Conservation (phyloP, 2,888 invertebrate species). For the Orthosia gracilis region DNA sequence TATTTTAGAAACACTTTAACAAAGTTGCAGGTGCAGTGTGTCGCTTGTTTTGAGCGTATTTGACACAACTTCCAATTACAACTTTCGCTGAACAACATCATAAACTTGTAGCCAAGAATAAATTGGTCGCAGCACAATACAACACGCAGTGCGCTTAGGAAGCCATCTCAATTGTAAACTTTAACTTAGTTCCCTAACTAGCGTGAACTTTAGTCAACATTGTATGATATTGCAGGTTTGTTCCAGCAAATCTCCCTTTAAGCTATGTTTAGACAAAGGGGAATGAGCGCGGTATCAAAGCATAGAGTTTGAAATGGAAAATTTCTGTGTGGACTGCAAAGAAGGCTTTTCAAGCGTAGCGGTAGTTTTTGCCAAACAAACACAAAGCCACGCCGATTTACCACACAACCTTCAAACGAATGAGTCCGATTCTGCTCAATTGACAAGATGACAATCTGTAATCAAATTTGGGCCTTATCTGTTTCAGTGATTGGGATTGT, state of each 20-base stretch:
- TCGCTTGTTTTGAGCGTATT: not conserved
- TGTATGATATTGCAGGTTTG: constrained; percentile 39
- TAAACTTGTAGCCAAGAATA: constrained; percentile 19
- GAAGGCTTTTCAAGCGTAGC: constrained; percentile 29
- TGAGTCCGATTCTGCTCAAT: constrained; percentile 31
- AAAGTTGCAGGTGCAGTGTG: not conserved
- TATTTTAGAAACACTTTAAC: not conserved
- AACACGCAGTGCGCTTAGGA: constrained; percentile 22
- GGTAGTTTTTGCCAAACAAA: constrained; percentile 32
- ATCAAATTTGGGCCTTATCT: constrained; percentile 20
- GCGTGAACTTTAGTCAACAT: constrained; percentile 28
- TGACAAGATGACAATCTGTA: constrained; percentile 26
- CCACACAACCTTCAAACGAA: constrained; percentile 37
- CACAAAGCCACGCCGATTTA: constrained; percentile 20
- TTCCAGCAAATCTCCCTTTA: constrained; percentile 31
- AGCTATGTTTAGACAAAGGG: constrained; percentile 14
- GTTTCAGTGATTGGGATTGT: constrained; percentile 3
- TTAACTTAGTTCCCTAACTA: constrained; percentile 42
- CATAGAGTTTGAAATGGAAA: constrained; percentile 33
- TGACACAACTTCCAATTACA: not conserved
- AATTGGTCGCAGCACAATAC: constrained; percentile 7
- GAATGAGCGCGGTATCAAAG: constrained; percentile 27
- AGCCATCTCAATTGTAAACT: constrained; percentile 30
- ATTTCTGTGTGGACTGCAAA: constrained; percentile 12
- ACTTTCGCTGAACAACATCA: constrained; percentile 6